These are phyloP conservation scores for Empidonax traillii DNA, from an alignment of 2,113 vertebrate genomes.

Conservation along the genomic window DNA sequence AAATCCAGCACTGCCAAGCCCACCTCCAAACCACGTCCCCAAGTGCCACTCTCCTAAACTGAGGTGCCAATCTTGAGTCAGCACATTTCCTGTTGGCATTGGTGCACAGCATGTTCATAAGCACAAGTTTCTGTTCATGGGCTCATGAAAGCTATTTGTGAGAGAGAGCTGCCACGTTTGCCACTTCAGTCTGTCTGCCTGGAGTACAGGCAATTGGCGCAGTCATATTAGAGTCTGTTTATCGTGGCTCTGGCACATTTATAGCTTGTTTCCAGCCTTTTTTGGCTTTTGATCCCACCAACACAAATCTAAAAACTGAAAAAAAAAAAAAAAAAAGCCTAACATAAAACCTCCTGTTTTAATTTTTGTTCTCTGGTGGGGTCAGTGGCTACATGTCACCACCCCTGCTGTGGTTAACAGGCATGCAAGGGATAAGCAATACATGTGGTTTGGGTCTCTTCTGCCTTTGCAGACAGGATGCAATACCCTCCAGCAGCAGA, in stretches of 20 bases:
- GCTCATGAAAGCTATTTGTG: too few relatives aligned
- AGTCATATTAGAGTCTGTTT: background rate
- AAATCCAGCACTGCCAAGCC: background rate
- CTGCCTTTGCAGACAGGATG: background rate
- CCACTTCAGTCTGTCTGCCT: background rate
- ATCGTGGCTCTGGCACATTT: background rate
- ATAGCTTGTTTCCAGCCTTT: background rate
- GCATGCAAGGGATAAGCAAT: rapidly evolving
- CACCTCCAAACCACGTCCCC: background rate
- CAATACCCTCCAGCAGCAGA: background rate
- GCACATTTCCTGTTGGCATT: background rate
- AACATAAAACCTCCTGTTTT: background rate
- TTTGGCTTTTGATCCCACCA: background rate
- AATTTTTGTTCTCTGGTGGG: background rate
- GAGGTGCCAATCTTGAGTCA: background rate
- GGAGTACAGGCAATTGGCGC: background rate
- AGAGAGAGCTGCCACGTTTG: background rate
- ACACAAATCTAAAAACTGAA: background rate
- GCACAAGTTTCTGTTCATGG: background rate
- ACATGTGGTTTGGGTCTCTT: rapidly evolving
- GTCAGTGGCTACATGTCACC: background rate
- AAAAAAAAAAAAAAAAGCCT: background rate
- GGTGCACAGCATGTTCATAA: background rate
- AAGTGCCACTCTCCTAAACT: background rate
- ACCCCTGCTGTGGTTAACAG: background rate